Base-by-base conservation (phyloP, 2,888 invertebrate genomes). In the Halocaridina rubra region DNA sequence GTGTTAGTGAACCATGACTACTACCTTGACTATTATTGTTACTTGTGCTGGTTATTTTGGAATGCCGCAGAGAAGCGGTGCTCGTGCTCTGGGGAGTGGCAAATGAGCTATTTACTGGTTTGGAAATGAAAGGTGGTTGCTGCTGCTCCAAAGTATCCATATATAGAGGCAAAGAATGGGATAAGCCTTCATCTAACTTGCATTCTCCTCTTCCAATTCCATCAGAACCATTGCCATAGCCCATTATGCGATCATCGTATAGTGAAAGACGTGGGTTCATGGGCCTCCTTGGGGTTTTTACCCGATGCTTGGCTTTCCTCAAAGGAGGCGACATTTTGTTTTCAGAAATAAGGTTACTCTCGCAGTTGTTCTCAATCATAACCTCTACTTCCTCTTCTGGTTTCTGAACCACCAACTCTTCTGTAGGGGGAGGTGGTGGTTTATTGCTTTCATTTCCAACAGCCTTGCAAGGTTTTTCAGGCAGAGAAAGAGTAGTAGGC, bases 181-280 rank as follows among this genome's bases (percentile, higher is more conserved):
- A 84, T 22, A 84, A 67, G 33, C 72, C 59, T 19, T 78, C 79
- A 13, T 84, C 84, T n/a, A 79, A 72, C n/a, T 74, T 61, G 5
- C 74, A 61, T 19, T 72, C 64, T 22, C 64, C 24, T 13, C 27
- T 39, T 19, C 33, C 64, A 19, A 39, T 81, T 22, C 78, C 61
- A 53, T 46, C 64, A 32, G 71, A 33, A 16, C 67, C 69, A 3
- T 71, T 75, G 27, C 32, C 0, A 92, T 92, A 88, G 93, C 93
- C 80, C 96, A 97, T 97, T 93, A 97, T 96, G 64, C 97, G 93
- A 90, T 97, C 97, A 89, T 97, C 96, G 89, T 96, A 97, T 24
- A 97, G 92, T 69, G 97, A 97, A 89, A 97, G 93, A 88, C 97
- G 91, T 2, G 92, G 86, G 71, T 80, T 72, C 61, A 85, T 72